Base-by-base conservation (phyloP, 2,888 invertebrate genomes). In the Sphinx pinastri region DNA sequence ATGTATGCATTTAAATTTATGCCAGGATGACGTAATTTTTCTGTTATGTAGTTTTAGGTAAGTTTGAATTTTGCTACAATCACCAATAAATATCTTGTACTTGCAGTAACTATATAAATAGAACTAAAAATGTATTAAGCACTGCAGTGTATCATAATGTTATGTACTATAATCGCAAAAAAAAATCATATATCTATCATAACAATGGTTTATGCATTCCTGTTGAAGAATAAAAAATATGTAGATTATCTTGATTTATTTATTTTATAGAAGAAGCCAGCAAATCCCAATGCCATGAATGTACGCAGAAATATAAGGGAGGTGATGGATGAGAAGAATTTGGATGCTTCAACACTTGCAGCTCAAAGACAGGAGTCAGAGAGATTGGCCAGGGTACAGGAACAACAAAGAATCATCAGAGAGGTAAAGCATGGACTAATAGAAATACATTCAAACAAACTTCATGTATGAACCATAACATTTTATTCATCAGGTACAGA, bases 321-420 rank as follows among this genome's bases (percentile, higher is more conserved):
- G 91, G 98, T 99, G 11, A 97, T 99, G 96, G 97, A 98, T 83
- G 98, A 98, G 82, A 97, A 97, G 74, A 98, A 99, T 84, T 91
- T 99, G 74, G 99, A 99, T 85, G 98, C 98, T 74, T 97, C 98
- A 14, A 99, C 99, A 2, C 90, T 98, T 69, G 97, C 97, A 38
- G 99, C 99, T 0, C 99, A 99, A 87, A 94, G 98, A 51, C 98
- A 98, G 86, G 99, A 99, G 93, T 97, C 97, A 75, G 99, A 99
- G 89, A 95, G 98, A 84, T 93, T 98, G 77, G 95, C 97, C 6
- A 94, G 98, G 67, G 97, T 98, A 13, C 98, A 98, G 83, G 98
- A 97, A 78, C 97, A 98, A 79, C 98, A 98, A 81, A 95, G 97
- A 81, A 96, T 97, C 57, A 96, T 98, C 70, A 95, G 97, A 80